phyloP scores from a whole-genome alignment of 2,113 vertebrate genomes.

The Hippoglossus stenolepis region DNA sequence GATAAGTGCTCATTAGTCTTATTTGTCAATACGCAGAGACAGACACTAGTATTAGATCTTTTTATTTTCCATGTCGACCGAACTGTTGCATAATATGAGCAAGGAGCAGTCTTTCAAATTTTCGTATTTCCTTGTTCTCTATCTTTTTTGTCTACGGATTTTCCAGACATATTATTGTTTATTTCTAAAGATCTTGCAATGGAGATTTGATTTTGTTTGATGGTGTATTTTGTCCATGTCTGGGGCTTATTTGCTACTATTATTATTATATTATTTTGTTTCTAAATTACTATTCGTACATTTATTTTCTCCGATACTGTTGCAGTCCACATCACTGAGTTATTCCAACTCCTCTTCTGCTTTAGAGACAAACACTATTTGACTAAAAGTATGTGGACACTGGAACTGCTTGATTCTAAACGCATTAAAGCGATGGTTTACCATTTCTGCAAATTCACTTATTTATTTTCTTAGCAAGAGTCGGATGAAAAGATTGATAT shows the following conservation, averaged over 20 bases:
- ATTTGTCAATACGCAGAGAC: conserved; percentile 31
- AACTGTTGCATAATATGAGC: conserved; percentile 22
- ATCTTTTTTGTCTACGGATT: background rate
- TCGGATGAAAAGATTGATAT: background rate
- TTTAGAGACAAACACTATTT: too few relatives aligned
- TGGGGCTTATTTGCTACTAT: background rate
- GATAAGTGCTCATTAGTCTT: conserved; percentile 42
- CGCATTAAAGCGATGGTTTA: background rate
- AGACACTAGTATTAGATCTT: conserved; percentile 19
- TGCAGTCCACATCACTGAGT: background rate
- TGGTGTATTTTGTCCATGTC: background rate
- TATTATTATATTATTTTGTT: background rate
- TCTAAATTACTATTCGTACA: background rate
- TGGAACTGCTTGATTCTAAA: too few relatives aligned
- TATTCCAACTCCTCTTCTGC: too few relatives aligned
- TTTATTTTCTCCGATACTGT: background rate
- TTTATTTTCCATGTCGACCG: conserved; percentile 22
- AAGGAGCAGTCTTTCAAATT: conserved; percentile 2
- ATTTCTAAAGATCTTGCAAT: background rate
- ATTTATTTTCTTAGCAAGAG: background rate
- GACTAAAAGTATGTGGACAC: background rate
- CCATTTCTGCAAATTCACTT: background rate
- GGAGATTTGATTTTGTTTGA: background rate
- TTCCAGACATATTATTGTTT: background rate
- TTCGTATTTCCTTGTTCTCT: background rate